Conservation (phyloP, 2,113 vertebrate genomes). For the Pelmatolapia mariae region DNA sequence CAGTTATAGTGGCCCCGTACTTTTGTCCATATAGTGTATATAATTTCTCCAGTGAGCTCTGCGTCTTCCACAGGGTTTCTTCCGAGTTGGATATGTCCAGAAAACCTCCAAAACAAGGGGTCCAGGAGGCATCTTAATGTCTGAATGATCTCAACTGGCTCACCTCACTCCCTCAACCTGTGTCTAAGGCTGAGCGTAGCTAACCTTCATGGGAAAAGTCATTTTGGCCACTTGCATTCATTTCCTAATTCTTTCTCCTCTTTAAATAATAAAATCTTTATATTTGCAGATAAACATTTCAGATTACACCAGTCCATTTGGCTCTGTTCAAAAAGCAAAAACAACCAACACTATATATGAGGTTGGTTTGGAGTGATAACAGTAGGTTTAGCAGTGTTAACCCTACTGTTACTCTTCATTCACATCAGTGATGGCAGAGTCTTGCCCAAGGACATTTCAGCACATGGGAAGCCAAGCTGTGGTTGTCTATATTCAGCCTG, state of each 20-base stretch:
- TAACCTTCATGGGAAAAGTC: background rate
- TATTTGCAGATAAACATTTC: background rate
- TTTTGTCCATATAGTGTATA: background rate
- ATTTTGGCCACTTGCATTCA: background rate
- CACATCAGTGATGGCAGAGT: background rate
- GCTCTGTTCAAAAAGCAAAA: background rate
- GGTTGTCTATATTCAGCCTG: background rate
- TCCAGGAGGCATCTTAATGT: background rate
- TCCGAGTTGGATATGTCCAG: background rate
- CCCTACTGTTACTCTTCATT: background rate
- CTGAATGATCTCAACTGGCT: background rate
- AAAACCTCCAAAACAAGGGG: accelerated
- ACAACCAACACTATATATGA: background rate
- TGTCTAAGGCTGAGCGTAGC: background rate
- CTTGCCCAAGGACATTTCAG: background rate
- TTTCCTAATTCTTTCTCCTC: background rate
- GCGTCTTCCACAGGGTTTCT: background rate
- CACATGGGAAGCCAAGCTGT: background rate
- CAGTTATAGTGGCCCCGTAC: background rate
- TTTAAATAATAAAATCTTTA: background rate
- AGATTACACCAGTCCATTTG: background rate
- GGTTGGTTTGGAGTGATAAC: background rate
- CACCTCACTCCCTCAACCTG: background rate
- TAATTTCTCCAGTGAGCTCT: background rate
- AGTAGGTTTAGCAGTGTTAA: background rate